A percentile compares a stretch with the other conserved stretches of the same genome.
These are phyloP conservation scores for Schlechtendalia chinensis DNA, from an alignment of 1,140 invertebrate genomes.

Conservation along the genomic window DNA sequence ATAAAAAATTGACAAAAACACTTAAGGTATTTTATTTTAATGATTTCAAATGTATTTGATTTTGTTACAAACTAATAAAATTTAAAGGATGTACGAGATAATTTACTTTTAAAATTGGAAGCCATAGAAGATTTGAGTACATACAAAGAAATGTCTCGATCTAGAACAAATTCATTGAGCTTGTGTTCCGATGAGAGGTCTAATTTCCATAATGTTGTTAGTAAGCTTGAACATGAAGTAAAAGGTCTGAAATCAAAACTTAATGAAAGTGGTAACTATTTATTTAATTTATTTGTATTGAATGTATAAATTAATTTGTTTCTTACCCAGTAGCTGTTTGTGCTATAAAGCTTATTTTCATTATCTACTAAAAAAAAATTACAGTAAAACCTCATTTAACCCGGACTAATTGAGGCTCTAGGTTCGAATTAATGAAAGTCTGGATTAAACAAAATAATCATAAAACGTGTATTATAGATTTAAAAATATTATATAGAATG, in stretches of 20 bases:
- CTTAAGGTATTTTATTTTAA: conserved; percentile 27
- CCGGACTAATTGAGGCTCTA: too few relatives aligned
- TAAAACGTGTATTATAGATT: too few relatives aligned
- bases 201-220: conserved; percentile 44
- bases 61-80: neutral
- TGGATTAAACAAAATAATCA: too few relatives aligned
- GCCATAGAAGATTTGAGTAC: conserved; percentile 30
- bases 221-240: conserved; percentile 37
- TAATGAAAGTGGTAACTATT: conserved; percentile 33
- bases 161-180: conserved; percentile 39
- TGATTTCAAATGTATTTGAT: neutral
- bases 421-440: too few relatives aligned
- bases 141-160: conserved; percentile 35
- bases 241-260: conserved; percentile 37
- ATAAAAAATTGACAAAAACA: conserved; percentile 45
- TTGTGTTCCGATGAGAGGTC: conserved; percentile 35
- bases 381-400: too few relatives aligned
- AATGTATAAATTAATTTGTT: too few relatives aligned
- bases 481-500: too few relatives aligned
- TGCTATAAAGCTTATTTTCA: too few relatives aligned
- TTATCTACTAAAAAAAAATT: neutral
- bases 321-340: too few relatives aligned
- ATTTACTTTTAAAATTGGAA: conserved; percentile 40
- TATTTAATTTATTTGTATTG: too few relatives aligned
- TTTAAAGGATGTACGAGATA: conserved; percentile 34